phyloP scores from a whole-genome alignment of 2,797 vertebrate genomes.

The Manis crassicaudata region DNA sequence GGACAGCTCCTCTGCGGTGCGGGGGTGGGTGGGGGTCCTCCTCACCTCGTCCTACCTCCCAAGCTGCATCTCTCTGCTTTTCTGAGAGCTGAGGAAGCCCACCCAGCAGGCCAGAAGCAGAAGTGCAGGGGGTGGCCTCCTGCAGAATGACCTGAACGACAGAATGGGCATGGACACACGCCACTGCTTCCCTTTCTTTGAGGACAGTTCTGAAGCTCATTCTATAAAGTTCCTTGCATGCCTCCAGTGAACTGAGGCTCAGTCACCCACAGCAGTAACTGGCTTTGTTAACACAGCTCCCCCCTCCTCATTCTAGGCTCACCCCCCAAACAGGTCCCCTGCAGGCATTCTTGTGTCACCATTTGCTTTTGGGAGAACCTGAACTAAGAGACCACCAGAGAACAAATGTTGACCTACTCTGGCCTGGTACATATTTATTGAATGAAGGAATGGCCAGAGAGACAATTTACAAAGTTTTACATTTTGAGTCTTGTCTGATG shows the following conservation, averaged over 20 bases:
- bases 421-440: neutral
- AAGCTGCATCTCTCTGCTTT: neutral
- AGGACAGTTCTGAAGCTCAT: neutral
- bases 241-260: neutral
- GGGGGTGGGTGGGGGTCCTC: too few species aligned
- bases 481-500: neutral
- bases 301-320: neutral
- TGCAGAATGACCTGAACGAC: neutral
- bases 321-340: neutral
- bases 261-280: rapidly evolving
- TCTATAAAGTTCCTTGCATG: neutral
- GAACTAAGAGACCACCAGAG: rapidly evolving
- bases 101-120: neutral
- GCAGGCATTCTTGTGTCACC: neutral
- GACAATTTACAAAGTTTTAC: neutral
- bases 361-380: neutral
- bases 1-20: rapidly evolving
- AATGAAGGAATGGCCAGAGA: neutral
- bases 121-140: neutral
- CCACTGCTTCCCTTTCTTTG: neutral
- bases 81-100: neutral
- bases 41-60: neutral
- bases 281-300: neutral
- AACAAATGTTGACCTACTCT: rapidly evolving
- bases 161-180: rapidly evolving